Evolutionary conservation across 2,113 vertebrate genomes (phyloP).

Genomic region (Micronycteris hirsuta): DNA sequence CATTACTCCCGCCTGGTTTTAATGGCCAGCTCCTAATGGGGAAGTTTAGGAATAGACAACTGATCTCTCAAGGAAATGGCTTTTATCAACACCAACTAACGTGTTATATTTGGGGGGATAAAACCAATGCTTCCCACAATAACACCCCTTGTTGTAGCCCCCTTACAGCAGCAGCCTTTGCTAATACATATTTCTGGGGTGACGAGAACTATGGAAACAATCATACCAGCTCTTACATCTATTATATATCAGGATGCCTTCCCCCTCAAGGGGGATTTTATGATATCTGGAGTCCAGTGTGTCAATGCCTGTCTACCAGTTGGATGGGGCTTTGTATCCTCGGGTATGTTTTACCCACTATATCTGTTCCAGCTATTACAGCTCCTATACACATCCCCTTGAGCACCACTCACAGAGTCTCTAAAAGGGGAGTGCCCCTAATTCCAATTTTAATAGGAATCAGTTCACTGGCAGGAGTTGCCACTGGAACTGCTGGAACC

Average conservation of each 20-base stretch:
- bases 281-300: not conserved
- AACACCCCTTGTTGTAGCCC: not conserved
- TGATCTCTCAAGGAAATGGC: not conserved
- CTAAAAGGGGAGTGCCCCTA: not conserved
- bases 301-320: not conserved
- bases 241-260: not conserved
- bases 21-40: not conserved
- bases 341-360: not conserved
- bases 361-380: not conserved
- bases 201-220: too few relatives aligned
- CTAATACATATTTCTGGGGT: not conserved
- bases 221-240: too few relatives aligned
- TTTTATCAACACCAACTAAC: not conserved
- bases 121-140: not conserved
- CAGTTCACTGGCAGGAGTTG: not conserved
- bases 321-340: not conserved
- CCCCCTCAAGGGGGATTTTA: not conserved
- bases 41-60: not conserved
- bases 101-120: not conserved
- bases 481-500: not conserved
- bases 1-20: not conserved
- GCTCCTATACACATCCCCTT: not conserved
- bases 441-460: not conserved
- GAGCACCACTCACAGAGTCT: not conserved
- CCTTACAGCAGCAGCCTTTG: not conserved